Conservation (phyloP, 2,113 vertebrate species). For the Polyodon spathula region DNA sequence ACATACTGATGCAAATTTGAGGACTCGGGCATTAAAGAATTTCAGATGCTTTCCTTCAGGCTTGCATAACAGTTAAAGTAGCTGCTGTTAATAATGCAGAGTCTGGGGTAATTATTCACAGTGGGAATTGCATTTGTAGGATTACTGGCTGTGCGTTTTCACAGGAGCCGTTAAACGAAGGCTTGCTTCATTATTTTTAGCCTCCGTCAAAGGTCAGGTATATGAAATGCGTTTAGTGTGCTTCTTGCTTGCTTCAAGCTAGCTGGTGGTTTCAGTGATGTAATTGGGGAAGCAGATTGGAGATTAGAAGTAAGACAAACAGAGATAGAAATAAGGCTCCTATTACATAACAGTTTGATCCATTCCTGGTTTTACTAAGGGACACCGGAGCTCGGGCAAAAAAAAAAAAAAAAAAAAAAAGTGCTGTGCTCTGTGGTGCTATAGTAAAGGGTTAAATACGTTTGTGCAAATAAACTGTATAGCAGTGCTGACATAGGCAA, state of each 20-base stretch:
- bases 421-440: too few relatives aligned
- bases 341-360: too few relatives aligned
- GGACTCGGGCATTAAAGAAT: background rate
- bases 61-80: background rate
- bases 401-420: too few relatives aligned
- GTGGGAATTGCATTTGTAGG: too few relatives aligned
- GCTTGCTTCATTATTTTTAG: background rate
- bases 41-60: background rate
- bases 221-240: background rate
- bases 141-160: background rate
- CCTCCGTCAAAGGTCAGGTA: background rate
- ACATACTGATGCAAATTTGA: too few relatives aligned
- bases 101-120: too few relatives aligned
- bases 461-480: too few relatives aligned
- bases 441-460: too few relatives aligned
- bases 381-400: too few relatives aligned
- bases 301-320: conserved; percentile 10
- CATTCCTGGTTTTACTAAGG: too few relatives aligned
- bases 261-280: conserved; percentile 11
- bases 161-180: background rate
- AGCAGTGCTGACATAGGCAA: too few relatives aligned
- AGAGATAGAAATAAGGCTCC: too few relatives aligned
- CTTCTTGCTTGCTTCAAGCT: background rate
- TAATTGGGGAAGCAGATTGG: background rate
- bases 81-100: background rate